A percentile compares a stretch with the other conserved stretches of the same genome.
Conservation (phyloP, 2,113 vertebrate species). For the Myiozetetes cayanensis region DNA sequence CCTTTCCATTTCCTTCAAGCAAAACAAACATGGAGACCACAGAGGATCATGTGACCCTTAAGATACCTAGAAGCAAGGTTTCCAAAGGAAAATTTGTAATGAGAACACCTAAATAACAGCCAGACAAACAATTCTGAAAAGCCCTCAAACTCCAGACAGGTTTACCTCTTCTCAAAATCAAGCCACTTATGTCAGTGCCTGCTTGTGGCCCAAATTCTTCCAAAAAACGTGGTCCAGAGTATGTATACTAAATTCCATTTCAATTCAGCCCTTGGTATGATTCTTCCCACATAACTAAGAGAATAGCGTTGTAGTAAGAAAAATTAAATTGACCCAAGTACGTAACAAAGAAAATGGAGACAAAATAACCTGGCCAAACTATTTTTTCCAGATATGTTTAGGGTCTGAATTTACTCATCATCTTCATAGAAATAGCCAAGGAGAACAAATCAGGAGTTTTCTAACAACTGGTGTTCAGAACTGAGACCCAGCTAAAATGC, state of each 20-base stretch:
- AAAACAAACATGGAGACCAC: not conserved
- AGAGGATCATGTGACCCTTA: not conserved
- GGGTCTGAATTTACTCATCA: not conserved
- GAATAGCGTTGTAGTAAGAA: rapidly evolving
- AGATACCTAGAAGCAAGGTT: not conserved
- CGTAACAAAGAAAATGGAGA: not conserved
- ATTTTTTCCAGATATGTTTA: not conserved
- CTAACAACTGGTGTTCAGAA: not conserved
- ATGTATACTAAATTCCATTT: not conserved
- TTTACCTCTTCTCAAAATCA: not conserved
- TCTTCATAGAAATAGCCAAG: not conserved
- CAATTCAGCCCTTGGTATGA: not conserved
- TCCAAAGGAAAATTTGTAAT: not conserved
- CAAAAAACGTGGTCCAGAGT: not conserved
- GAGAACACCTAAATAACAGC: not conserved
- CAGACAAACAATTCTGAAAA: not conserved
- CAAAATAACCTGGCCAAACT: not conserved
- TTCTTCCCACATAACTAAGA: not conserved
- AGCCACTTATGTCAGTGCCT: not conserved
- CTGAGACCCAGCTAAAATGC: not conserved
- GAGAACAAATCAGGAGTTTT: not conserved
- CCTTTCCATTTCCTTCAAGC: not conserved
- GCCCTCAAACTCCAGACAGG: not conserved
- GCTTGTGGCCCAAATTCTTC: not conserved
- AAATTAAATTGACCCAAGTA: not conserved